Conservation (phyloP, 2,888 invertebrate species). For the Steinernema hermaphroditum region DNA sequence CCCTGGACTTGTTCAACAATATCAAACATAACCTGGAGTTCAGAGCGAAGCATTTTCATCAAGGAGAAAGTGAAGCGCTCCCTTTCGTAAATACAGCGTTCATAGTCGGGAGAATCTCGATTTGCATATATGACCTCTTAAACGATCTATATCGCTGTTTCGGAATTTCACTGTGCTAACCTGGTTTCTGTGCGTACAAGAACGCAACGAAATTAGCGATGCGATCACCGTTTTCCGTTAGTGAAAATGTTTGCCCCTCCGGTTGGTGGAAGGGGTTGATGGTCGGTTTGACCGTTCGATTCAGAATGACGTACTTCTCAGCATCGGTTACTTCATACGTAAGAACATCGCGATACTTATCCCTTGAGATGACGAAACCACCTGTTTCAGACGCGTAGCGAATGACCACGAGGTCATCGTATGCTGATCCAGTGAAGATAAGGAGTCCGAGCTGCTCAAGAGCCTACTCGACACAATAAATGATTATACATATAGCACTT, state of each 20-base stretch:
- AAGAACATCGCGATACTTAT: neutral
- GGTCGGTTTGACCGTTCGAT: neutral
- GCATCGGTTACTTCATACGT: neutral
- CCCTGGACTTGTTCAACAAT: no score
- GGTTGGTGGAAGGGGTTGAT: neutral
- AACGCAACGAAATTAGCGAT: neutral
- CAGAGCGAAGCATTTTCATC: no score
- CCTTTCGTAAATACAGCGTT: no score
- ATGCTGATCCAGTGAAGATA: neutral
- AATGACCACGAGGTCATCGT: conserved; percentile 3
- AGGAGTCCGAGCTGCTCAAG: neutral
- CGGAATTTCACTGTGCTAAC: no score
- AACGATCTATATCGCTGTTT: no score
- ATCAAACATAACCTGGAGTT: no score
- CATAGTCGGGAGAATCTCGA: no score
- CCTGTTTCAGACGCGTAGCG: neutral
- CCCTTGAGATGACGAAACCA: neutral
- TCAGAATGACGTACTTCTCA: neutral
- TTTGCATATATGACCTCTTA: no score
- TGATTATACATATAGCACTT: no score
- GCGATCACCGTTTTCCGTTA: neutral
- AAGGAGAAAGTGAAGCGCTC: no score
- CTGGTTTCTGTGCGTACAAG: no score
- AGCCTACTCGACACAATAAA: no score
- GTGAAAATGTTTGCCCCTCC: neutral